Conservation (phyloP, 2,113 vertebrate genomes). For the Bettongia penicillata region DNA sequence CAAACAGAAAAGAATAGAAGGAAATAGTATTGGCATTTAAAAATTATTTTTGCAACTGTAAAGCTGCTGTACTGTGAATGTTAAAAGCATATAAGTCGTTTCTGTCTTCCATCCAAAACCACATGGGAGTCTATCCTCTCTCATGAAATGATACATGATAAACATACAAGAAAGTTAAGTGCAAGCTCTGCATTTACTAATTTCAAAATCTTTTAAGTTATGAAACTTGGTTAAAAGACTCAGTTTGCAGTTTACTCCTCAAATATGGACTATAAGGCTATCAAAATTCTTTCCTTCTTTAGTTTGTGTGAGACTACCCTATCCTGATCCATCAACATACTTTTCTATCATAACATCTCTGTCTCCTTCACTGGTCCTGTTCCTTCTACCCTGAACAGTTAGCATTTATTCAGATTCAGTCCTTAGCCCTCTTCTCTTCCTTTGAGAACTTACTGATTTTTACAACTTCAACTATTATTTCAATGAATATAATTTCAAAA, state of each 20-base stretch:
- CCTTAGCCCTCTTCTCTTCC: neutral
- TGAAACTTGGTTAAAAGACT: neutral
- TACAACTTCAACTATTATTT: neutral
- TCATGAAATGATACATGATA: neutral
- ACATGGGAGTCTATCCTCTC: neutral
- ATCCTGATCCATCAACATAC: neutral
- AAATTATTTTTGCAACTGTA: neutral
- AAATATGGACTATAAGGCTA: neutral
- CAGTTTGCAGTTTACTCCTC: neutral
- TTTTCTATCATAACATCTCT: neutral
- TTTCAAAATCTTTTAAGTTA: neutral
- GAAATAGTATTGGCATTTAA: neutral
- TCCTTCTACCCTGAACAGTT: neutral
- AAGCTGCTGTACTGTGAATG: neutral
- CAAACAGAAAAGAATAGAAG: neutral
- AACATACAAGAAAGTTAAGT: neutral
- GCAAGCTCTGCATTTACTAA: neutral
- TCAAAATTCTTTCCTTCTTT: neutral
- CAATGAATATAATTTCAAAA: neutral
- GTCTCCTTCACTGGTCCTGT: neutral
- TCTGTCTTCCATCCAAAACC: neutral
- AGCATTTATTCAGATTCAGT: neutral
- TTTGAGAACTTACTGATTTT: neutral
- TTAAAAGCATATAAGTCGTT: neutral
- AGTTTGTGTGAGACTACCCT: neutral